phyloP scores from a whole-genome alignment of 2,113 vertebrate species.

The Jacana jacana region DNA sequence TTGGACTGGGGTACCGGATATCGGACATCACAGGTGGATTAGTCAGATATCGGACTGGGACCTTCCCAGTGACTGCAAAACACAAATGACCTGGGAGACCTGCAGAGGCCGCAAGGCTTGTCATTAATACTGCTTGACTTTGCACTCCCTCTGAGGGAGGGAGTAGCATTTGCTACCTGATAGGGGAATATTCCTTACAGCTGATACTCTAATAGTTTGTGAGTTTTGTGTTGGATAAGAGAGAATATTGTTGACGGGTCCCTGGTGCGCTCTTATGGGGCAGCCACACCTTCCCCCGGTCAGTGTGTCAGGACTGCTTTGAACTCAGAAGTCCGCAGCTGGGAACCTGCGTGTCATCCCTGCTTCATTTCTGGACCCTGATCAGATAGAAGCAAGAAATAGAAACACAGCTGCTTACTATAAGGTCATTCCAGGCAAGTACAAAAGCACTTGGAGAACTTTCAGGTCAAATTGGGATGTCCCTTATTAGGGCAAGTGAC shows the following conservation, averaged over 20 bases:
- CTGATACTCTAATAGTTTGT: background rate
- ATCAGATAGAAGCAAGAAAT: background rate
- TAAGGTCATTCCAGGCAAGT: background rate
- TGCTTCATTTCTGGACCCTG: background rate
- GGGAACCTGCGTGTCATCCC: background rate
- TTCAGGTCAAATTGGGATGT: background rate
- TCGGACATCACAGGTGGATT: background rate
- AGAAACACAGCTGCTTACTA: constrained; percentile 15
- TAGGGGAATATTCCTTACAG: background rate
- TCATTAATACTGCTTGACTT: background rate
- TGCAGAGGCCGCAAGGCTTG: background rate
- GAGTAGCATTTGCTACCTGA: background rate
- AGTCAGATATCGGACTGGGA: background rate
- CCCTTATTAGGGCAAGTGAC: background rate
- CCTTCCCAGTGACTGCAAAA: background rate
- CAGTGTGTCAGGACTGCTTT: background rate
- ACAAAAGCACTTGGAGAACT: background rate
- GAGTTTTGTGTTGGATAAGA: background rate
- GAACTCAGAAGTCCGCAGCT: background rate
- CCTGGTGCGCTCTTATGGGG: accelerated
- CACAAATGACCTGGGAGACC: background rate
- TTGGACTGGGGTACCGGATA: accelerated
- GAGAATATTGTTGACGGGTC: background rate
- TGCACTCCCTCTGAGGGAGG: background rate
- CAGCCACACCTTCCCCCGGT: background rate